These are phyloP conservation scores for Brachionus rotundiformis DNA, from an alignment of 1,140 invertebrate species.

Conservation along the genomic window DNA sequence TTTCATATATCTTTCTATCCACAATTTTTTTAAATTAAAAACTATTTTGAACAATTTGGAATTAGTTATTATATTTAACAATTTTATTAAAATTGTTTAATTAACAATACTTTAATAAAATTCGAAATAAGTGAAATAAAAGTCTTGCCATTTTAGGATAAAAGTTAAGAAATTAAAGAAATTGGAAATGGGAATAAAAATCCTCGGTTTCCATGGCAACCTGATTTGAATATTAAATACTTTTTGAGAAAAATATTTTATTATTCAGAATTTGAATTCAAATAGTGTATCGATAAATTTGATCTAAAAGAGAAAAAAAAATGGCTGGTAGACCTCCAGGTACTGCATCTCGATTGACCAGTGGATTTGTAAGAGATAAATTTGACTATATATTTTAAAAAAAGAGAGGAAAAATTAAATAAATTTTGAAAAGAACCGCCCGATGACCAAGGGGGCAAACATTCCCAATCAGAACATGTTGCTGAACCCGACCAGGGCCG, in stretches of 20 bases:
- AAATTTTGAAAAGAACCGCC: neutral
- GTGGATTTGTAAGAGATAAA: neutral
- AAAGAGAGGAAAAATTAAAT: neutral
- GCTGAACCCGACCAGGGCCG: conserved; percentile 23
- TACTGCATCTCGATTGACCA: conserved; percentile 51
- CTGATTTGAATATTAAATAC: conserved; percentile 1
- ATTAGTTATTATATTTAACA: too few species aligned
- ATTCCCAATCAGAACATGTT: conserved; percentile 30
- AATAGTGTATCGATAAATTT: neutral
- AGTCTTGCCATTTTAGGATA: neutral
- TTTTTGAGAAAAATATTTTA: neutral
- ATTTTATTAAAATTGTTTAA: too few species aligned
- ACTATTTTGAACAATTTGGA: too few species aligned
- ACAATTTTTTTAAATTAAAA: too few species aligned
- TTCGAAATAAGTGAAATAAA: too few species aligned
- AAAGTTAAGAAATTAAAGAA: conserved; percentile 7
- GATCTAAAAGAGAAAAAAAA: neutral
- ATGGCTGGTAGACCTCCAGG: conserved; percentile 50
- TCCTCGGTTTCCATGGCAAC: neutral
- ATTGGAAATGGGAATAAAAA: too few species aligned
- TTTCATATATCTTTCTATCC: too few species aligned
- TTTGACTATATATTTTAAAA: neutral
- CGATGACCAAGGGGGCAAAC: conserved; percentile 26
- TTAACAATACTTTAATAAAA: too few species aligned
- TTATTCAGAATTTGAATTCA: neutral